A percentile compares a stretch with the other conserved stretches of the same genome.
Conservation (phyloP, 1,140 invertebrate genomes). For the Drosophila suzukii region DNA sequence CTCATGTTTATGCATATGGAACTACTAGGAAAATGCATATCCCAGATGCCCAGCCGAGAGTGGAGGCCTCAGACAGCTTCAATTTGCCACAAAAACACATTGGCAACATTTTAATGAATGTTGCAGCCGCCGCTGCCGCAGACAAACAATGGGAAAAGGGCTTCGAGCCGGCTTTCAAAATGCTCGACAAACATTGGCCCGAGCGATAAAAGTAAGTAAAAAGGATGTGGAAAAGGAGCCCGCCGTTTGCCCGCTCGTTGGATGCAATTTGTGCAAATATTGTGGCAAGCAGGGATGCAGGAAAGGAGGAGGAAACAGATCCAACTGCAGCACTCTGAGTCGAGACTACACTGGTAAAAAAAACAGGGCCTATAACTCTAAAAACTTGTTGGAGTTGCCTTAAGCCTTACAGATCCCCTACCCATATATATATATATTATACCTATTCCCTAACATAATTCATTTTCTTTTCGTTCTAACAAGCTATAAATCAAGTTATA, state of each 20-base stretch:
- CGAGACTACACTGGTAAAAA: constrained; percentile 2
- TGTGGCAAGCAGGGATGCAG: constrained; percentile 44
- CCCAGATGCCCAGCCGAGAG: constrained; percentile 26
- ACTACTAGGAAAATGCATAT: constrained; percentile 63
- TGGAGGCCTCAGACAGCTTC: constrained; percentile 61
- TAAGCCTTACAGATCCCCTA: too few species aligned
- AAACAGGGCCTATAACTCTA: neutral
- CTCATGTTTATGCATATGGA: constrained; percentile 57
- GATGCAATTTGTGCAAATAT: constrained; percentile 76
- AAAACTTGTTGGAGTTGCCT: too few species aligned
- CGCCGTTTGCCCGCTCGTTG: constrained; percentile 41
- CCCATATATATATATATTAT: too few species aligned
- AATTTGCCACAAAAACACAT: constrained; percentile 83
- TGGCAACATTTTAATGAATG: constrained; percentile 82
- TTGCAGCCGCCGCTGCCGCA: constrained; percentile 47
- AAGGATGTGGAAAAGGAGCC: constrained; percentile 56
- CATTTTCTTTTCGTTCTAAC: too few species aligned
- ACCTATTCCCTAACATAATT: too few species aligned
- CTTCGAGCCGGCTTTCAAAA: constrained; percentile 58
- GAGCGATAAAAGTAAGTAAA: constrained; percentile 74
- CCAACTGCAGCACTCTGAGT: constrained; percentile 33
- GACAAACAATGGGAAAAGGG: constrained; percentile 72
- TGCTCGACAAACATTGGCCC: constrained; percentile 76
- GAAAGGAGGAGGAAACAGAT: constrained; percentile 15
- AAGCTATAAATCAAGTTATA: too few species aligned